Conservation (phyloP, 2,113 vertebrate species). For the Coregonus clupeaformis region DNA sequence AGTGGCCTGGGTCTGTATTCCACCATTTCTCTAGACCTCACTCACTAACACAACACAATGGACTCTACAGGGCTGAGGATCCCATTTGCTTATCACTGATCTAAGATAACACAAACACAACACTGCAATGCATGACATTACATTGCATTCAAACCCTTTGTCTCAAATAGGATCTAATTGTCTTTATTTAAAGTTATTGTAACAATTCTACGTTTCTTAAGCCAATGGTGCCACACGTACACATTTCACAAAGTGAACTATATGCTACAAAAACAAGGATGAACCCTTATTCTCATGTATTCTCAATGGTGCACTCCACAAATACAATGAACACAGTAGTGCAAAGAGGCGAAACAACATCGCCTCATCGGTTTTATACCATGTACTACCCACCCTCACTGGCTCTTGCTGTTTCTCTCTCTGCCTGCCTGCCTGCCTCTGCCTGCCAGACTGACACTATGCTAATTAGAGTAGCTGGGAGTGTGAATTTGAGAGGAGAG, state of each 20-base stretch:
- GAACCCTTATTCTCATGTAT: neutral
- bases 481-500: conserved; percentile 75
- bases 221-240: neutral
- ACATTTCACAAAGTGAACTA: neutral
- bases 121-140: conserved; percentile 22
- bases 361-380: conserved; percentile 66
- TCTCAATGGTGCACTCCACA: neutral
- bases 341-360: conserved; percentile 59
- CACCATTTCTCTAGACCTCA: neutral
- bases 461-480: conserved; percentile 80
- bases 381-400: conserved; percentile 51
- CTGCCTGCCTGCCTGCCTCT: conserved; percentile 43
- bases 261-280: neutral
- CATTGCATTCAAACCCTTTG: conserved; percentile 40
- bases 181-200: neutral
- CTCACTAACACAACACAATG: too few relatives aligned
- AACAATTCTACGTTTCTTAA: neutral
- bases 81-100: conserved; percentile 47
- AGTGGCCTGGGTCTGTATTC: conserved; percentile 8
- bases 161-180: conserved; percentile 7
- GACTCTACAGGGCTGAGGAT: conserved; percentile 45
- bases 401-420: conserved; percentile 9
- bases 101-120: conserved; percentile 35
- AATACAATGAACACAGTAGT: conserved; percentile 41
- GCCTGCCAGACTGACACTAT: conserved; percentile 67